A percentile compares a stretch with the other conserved stretches of the same genome.
Conservation (phyloP, 2,888 invertebrate species). For the Diloba caeruleocephala region DNA sequence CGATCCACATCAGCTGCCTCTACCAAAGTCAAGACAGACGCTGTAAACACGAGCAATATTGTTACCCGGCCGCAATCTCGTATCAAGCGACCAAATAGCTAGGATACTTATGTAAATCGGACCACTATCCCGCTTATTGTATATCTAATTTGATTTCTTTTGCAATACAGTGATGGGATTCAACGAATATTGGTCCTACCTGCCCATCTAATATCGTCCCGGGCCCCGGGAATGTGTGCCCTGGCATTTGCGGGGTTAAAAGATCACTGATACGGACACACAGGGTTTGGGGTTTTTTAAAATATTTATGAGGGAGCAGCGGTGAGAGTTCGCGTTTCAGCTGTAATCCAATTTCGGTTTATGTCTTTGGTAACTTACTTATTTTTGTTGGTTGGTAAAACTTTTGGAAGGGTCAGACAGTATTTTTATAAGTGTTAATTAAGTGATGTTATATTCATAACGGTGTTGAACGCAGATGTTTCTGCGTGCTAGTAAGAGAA, state of each 20-base stretch:
- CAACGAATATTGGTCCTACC: conserved; percentile 83
- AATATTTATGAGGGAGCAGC: conserved; percentile 86
- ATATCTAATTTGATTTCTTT: conserved; percentile 89
- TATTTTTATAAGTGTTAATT: conserved; percentile 85
- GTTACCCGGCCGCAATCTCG: conserved; percentile 84
- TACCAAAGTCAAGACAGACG: conserved; percentile 60
- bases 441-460: conserved; percentile 73
- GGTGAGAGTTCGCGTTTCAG: conserved; percentile 75
- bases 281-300: conserved; percentile 79
- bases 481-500: conserved; percentile 29
- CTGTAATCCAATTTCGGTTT: conserved; percentile 88
- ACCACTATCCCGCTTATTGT: conserved; percentile 86
- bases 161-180: conserved; percentile 85
- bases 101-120: conserved; percentile 88
- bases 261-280: conserved; percentile 84
- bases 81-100: conserved; percentile 86
- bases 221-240: conserved; percentile 69
- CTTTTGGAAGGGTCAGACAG: conserved; percentile 75
- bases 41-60: conserved; percentile 79
- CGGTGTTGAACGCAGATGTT: conserved; percentile 62
- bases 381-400: conserved; percentile 71
- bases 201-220: conserved; percentile 79
- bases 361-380: conserved; percentile 87
- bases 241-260: conserved; percentile 79
- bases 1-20: conserved; percentile 57